Percentiles rank a stretch among this genome's conserved stretches.
Conservation (phyloP, 1,140 invertebrate genomes). For the Drosophila lacertosa region DNA sequence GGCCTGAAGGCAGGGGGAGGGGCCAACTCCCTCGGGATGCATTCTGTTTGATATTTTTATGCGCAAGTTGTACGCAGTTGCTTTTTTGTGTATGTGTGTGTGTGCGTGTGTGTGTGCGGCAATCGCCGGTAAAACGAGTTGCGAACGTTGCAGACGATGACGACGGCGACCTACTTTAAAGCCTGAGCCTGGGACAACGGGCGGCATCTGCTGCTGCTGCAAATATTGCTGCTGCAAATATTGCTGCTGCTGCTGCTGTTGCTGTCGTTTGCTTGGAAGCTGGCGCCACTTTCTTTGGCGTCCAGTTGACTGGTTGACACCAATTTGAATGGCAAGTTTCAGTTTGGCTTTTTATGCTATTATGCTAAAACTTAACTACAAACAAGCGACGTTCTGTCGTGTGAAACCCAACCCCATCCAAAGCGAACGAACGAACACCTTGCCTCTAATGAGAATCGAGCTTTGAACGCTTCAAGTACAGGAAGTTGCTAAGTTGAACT, state of each 20-base stretch:
- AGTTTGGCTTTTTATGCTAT: conserved; percentile 50
- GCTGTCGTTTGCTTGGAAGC: conserved; percentile 17
- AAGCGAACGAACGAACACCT: neutral
- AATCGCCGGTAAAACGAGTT: conserved; percentile 69
- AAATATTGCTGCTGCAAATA: no score
- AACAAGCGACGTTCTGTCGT: conserved; percentile 56
- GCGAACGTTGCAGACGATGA: conserved; percentile 42
- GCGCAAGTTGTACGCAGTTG: conserved; percentile 44
- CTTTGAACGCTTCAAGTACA: conserved; percentile 6
- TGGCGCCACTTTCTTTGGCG: conserved; percentile 77
- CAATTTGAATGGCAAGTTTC: conserved; percentile 75
- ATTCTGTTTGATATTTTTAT: conserved; percentile 66
- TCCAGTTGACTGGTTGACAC: conserved; percentile 77
- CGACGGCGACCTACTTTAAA: conserved; percentile 65
- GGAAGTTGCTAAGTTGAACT: conserved; percentile 9
- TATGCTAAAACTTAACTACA: conserved; percentile 49
- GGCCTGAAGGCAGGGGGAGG: neutral
- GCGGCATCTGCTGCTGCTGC: conserved; percentile 17
- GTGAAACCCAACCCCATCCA: conserved; percentile 50
- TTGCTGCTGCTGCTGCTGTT: conserved; percentile 11
- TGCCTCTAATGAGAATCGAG: neutral
- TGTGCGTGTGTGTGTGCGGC: conserved; percentile 12
- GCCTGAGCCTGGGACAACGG: conserved; percentile 24
- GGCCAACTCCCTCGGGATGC: conserved; percentile 53
- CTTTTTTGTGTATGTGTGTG: conserved; percentile 13